Evolutionary conservation across 2,888 invertebrate genomes (phyloP), one percentile per base, ranked within the genome.

Genomic region (Hirtodrosophila histrioides): DNA sequence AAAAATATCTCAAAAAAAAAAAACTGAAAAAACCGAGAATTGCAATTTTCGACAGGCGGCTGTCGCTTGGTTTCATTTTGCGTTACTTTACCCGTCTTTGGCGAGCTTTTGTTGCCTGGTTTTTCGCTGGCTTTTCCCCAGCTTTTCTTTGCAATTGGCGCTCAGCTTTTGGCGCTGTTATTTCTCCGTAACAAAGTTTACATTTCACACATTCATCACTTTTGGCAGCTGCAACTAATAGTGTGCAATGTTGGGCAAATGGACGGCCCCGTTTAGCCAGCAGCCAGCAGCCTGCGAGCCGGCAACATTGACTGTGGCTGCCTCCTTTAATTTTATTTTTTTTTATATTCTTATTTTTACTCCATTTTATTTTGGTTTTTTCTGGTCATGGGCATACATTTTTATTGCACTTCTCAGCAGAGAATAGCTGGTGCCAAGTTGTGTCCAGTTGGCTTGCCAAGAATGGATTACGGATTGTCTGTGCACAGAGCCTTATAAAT

Each of bases 141-240:
- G 84, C 78, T 73, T 66, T 76, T 77, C 74, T 72, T 76, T 73
- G 62, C 74, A 73, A 77, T 86, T 77, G 86, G 84, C 80, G 81
- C 79, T 63, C 58, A 46, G 72, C 76, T 75, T 75, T 73, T 73
- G 77, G 58, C 79, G 78, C 79, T 84, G 84, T 80, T 84, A 86
- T 84, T 82, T 72, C 82, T 81, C 75, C 78, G 85, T 88, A 84
- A 88, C 87, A 85, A 83, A 85, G 84, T 85, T 85, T 85, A 88
- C 84, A 88, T 88, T 88, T 88, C 84, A 85, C 88, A 85, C 84
- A 85, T 85, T 85, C 84, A 85, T 85, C 84, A 85, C 84, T 85
- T 88, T 85, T 85, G 84, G 84, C 84, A 85, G 84, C 84, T 88
- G 84, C 88, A 88, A 88, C 84, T 85, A 85, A 85, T 85, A 85